phyloP scores from a whole-genome alignment of 2,113 vertebrate genomes.

The Emydura subglobosa region DNA sequence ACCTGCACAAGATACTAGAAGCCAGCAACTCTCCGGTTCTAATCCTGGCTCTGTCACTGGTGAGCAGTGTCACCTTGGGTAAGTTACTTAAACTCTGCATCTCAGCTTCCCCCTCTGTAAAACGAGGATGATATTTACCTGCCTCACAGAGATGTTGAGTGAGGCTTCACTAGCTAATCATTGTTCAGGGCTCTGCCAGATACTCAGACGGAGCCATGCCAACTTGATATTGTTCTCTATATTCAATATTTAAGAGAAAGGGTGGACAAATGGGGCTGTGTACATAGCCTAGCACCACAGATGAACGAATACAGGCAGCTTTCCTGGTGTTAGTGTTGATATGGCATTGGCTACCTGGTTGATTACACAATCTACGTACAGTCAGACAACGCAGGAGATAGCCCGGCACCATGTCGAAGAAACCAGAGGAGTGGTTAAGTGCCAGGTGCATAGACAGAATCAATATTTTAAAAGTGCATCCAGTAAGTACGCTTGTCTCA shows the following conservation, averaged over 20 bases:
- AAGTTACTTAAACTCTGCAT: background rate
- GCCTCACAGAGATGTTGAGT: background rate
- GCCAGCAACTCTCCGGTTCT: background rate
- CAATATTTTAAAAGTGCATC: background rate
- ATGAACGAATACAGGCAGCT: constrained; percentile 39
- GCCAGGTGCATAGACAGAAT: constrained; percentile 57
- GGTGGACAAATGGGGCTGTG: constrained; percentile 50
- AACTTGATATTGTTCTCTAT: constrained; percentile 28
- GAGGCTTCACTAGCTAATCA: background rate
- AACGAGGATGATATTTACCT: constrained; percentile 44
- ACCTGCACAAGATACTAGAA: background rate
- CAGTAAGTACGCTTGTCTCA: background rate
- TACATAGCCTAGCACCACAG: constrained; percentile 20
- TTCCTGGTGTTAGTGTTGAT: background rate
- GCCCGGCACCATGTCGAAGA: constrained; percentile 39
- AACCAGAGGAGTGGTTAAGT: constrained; percentile 51
- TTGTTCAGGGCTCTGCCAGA: background rate
- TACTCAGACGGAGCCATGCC: constrained; percentile 4
- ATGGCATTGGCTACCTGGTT: constrained; percentile 26
- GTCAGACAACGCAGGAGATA: constrained; percentile 63
- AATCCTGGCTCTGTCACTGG: background rate
- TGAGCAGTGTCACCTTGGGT: background rate
- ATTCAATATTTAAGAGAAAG: constrained; percentile 43
- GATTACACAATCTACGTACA: constrained; percentile 57
- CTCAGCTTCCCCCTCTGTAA: background rate